A percentile compares a stretch with the other conserved stretches of the same genome.
phyloP scores from a whole-genome alignment of 2,888 invertebrate species.

The Epinotia brunnichana region DNA sequence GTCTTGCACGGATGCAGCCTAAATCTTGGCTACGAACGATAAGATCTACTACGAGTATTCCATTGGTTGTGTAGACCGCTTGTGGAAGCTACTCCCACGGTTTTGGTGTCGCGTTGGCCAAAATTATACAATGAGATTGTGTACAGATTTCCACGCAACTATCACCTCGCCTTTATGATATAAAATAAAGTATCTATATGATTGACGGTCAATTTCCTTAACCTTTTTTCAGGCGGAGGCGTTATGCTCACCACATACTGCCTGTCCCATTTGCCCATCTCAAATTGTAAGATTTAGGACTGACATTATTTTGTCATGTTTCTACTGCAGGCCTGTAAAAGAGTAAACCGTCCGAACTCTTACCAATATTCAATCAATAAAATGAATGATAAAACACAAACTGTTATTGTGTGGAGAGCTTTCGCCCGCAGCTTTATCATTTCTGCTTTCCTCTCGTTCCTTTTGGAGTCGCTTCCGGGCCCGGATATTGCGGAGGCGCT shows the following conservation, averaged over 20 bases:
- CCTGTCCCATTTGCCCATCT: too few relatives aligned
- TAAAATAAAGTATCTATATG: not conserved
- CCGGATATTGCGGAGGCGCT: constrained; percentile 43
- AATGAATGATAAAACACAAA: constrained; percentile 25
- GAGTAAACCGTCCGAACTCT: not conserved
- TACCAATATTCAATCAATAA: constrained; percentile 30
- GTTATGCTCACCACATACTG: too few relatives aligned
- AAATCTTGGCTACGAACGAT: not conserved
- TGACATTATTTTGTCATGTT: too few relatives aligned
- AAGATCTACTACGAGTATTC: too few relatives aligned
- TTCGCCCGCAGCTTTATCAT: constrained; percentile 32
- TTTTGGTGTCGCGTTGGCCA: not conserved
- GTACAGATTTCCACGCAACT: not conserved
- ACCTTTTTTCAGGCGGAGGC: too few relatives aligned
- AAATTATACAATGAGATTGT: not conserved
- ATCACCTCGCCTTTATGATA: not conserved
- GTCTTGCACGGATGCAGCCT: not conserved
- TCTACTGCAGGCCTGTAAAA: too few relatives aligned
- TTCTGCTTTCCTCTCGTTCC: constrained; percentile 36
- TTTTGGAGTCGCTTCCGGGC: constrained; percentile 33
- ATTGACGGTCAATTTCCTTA: not conserved
- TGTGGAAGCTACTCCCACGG: too few relatives aligned
- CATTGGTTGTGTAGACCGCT: too few relatives aligned
- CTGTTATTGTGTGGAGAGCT: constrained; percentile 32
- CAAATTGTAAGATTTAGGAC: too few relatives aligned